These are phyloP conservation scores for Lithosia quadra DNA, from an alignment of 2,888 invertebrate species.

Conservation along the genomic window DNA sequence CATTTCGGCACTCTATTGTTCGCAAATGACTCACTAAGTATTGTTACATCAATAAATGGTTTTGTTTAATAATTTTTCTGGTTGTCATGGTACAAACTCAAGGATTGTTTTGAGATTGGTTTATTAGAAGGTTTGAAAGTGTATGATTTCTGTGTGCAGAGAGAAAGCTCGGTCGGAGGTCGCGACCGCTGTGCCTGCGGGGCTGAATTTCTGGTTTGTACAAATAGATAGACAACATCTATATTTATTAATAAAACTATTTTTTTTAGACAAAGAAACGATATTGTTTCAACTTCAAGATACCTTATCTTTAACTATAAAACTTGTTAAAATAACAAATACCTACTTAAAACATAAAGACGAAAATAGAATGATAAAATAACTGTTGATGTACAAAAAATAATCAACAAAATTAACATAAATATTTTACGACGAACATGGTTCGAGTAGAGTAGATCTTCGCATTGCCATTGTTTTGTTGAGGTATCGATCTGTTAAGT, in stretches of 20 bases:
- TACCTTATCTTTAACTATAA: constrained; percentile 1
- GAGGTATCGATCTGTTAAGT: constrained; percentile 23
- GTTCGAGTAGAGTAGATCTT: constrained; percentile 13
- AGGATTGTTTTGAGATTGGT: constrained; percentile 38
- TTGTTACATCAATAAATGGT: constrained; percentile 54
- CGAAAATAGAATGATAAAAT: background rate
- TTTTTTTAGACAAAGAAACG: background rate
- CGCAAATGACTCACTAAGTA: constrained; percentile 71
- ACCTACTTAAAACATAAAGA: background rate
- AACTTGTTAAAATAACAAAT: background rate
- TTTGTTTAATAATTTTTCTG: constrained; percentile 37
- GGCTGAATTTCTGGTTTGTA: constrained; percentile 48
- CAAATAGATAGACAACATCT: constrained; percentile 37
- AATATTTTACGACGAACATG: constrained; percentile 21
- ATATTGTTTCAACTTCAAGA: background rate
- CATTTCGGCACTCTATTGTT: constrained; percentile 75
- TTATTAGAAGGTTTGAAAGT: constrained; percentile 45
- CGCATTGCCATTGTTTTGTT: constrained; percentile 20
- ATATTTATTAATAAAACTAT: constrained; percentile 25
- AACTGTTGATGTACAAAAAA: background rate
- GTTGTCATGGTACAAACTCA: constrained; percentile 35
- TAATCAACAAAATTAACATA: constrained; percentile 12
- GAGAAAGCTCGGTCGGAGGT: constrained; percentile 76
- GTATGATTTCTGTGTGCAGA: constrained; percentile 53
- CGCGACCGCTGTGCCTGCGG: constrained; percentile 54